phyloP scores from a whole-genome alignment of 2,888 invertebrate species.

The Morpho helenor region DNA sequence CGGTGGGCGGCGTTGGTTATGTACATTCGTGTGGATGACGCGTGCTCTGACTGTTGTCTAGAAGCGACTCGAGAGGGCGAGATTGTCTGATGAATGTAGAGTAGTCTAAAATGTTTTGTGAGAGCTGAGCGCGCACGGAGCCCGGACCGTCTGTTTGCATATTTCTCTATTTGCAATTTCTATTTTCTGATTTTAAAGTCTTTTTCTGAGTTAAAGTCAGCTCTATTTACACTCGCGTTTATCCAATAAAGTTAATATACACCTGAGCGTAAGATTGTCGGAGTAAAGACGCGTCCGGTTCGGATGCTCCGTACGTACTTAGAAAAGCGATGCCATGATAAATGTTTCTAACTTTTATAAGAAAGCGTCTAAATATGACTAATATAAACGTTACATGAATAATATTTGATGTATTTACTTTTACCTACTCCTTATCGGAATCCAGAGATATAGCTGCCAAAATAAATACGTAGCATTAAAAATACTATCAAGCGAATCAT shows the following conservation, averaged over 20 bases:
- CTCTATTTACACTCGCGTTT: too few species aligned
- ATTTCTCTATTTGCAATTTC: too few species aligned
- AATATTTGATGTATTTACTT: slow-evolving; percentile 60
- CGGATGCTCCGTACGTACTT: slow-evolving; percentile 35
- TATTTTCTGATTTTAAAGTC: too few species aligned
- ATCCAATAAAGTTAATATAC: not conserved
- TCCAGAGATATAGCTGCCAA: slow-evolving; percentile 68
- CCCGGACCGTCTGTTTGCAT: not conserved
- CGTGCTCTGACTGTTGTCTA: slow-evolving; percentile 8
- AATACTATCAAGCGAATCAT: slow-evolving; percentile 28
- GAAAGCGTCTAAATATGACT: slow-evolving; percentile 45
- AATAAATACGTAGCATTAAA: slow-evolving; percentile 51
- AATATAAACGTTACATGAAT: slow-evolving; percentile 43
- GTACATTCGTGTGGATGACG: slow-evolving; percentile 41
- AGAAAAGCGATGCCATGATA: slow-evolving; percentile 32
- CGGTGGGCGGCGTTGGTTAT: slow-evolving; percentile 38
- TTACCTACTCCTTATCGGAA: slow-evolving; percentile 61
- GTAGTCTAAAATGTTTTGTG: slow-evolving; percentile 14
- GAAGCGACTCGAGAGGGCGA: slow-evolving; percentile 8
- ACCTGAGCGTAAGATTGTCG: too few species aligned
- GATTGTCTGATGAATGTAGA: slow-evolving; percentile 11
- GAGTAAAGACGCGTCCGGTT: not conserved
- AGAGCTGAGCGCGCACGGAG: slow-evolving; percentile 22
- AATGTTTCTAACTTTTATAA: slow-evolving; percentile 29
- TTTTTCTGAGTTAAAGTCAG: too few species aligned